phyloP scores from a whole-genome alignment of 2,888 invertebrate species.

The Agrilus mali region DNA sequence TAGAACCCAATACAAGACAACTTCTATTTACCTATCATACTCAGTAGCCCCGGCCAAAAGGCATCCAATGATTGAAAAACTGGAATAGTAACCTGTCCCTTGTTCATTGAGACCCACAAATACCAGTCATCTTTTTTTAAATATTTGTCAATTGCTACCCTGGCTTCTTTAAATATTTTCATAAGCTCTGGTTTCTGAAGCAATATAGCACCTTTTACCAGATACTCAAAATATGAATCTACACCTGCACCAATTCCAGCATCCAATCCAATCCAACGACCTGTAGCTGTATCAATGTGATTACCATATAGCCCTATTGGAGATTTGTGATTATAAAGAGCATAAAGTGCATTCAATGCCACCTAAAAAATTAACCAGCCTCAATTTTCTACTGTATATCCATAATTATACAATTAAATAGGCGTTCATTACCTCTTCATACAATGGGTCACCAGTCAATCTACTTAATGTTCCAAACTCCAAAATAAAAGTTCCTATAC shows the following conservation, averaged over 20 bases:
- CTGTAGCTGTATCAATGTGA: constrained; percentile 89
- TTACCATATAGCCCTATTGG: constrained; percentile 87
- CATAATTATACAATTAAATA: too few relatives aligned
- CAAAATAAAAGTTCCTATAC: constrained; percentile 91
- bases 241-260: constrained; percentile 63
- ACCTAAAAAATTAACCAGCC: constrained; percentile 38
- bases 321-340: constrained; percentile 77
- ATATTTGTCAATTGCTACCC: constrained; percentile 67
- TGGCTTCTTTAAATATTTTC: constrained; percentile 77
- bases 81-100: constrained; percentile 88
- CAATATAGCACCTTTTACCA: constrained; percentile 90
- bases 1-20: not conserved
- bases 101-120: constrained; percentile 97
- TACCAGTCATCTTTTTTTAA: constrained; percentile 96
- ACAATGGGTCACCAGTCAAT: constrained; percentile 86
- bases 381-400: too few relatives aligned
- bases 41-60: constrained; percentile 94
- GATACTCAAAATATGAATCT: constrained; percentile 96
- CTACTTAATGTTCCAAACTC: constrained; percentile 93
- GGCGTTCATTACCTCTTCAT: constrained; percentile 59
- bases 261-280: constrained; percentile 95
- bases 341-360: constrained; percentile 82
- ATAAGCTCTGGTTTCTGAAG: constrained; percentile 83
- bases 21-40: constrained; percentile 51
- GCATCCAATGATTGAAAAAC: constrained; percentile 98